These are phyloP conservation scores for Falco rusticolus DNA, from an alignment of 2,797 vertebrate species.

Conservation along the genomic window DNA sequence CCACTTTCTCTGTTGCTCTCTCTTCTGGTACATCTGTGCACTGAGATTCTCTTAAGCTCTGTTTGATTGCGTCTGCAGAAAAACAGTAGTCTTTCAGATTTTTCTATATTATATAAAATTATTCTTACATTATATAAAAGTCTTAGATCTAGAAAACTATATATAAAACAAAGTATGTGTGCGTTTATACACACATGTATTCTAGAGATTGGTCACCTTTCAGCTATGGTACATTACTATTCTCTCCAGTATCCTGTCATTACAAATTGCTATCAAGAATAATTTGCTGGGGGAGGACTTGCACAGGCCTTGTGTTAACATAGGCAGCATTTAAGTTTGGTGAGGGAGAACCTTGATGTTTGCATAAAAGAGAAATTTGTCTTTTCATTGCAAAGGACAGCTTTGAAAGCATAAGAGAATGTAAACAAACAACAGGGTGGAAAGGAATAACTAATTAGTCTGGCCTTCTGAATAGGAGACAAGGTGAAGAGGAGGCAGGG, in stretches of 20 bases:
- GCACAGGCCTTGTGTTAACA: not conserved
- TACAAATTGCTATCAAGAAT: not conserved
- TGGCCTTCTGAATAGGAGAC: not conserved
- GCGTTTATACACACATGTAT: accelerated
- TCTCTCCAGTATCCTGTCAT: not conserved
- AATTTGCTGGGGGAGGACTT: not conserved
- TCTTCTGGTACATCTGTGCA: not conserved
- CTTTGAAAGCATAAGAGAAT: constrained; percentile 7
- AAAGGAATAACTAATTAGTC: constrained; percentile 5
- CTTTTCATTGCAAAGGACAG: not conserved
- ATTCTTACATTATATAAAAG: not conserved
- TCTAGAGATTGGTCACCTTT: not conserved
- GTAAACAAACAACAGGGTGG: not conserved
- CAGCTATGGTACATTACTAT: not conserved
- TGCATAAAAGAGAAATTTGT: not conserved
- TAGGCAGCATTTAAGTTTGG: not conserved
- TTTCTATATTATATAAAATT: not conserved
- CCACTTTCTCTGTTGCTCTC: not conserved
- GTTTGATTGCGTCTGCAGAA: not conserved
- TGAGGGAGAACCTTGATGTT: not conserved
- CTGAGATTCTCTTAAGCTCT: not conserved
- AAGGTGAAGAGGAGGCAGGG: not conserved
- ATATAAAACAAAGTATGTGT: not conserved
- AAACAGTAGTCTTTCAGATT: not conserved
- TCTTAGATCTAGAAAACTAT: not conserved